These are phyloP conservation scores for Cichlasoma orientale DNA, from an alignment of 2,797 vertebrate species.

Conservation along the genomic window DNA sequence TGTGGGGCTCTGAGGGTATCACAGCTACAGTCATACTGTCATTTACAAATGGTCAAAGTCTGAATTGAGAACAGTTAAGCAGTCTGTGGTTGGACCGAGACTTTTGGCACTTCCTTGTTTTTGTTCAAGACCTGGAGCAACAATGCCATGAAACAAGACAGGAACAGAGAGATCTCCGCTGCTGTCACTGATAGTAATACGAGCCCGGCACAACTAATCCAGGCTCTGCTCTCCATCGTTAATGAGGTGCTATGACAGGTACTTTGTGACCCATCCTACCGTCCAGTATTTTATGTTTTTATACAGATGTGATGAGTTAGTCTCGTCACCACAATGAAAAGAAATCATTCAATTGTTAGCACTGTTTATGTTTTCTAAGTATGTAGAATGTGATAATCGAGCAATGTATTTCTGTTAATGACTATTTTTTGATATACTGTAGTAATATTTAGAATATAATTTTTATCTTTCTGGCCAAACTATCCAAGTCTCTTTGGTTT, in stretches of 20 bases:
- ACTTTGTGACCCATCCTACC: slow-evolving; percentile 59
- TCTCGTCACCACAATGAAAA: slow-evolving; percentile 30
- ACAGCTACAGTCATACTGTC: slow-evolving; percentile 44
- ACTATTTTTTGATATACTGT: slow-evolving; percentile 64
- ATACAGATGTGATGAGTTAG: slow-evolving; percentile 67
- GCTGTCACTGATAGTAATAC: slow-evolving; percentile 11
- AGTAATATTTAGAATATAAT: slow-evolving; percentile 55
- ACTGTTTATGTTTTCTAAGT: slow-evolving; percentile 67
- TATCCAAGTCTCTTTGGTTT: slow-evolving; percentile 57
- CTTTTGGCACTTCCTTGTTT: slow-evolving; percentile 65
- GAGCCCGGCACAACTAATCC: slow-evolving; percentile 50
- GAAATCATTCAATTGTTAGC: slow-evolving; percentile 39
- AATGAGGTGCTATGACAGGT: slow-evolving; percentile 74
- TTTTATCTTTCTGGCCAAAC: slow-evolving; percentile 53
- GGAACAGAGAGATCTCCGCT: slow-evolving; percentile 8
- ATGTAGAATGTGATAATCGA: slow-evolving; percentile 66
- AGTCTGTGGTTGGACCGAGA: slow-evolving; percentile 75
- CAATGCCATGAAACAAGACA: slow-evolving; percentile 8
- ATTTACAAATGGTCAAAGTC: slow-evolving; percentile 6
- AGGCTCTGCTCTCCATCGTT: slow-evolving; percentile 45
- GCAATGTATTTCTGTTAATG: slow-evolving; percentile 66
- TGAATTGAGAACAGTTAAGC: slow-evolving; percentile 19
- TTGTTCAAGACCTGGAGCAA: slow-evolving; percentile 39
- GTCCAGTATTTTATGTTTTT: slow-evolving; percentile 69
- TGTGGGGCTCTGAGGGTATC: slow-evolving; percentile 32